A percentile compares a stretch with the other conserved stretches of the same genome.
These are phyloP conservation scores for Drosophila repleta DNA, from an alignment of 1,140 invertebrate species.

Conservation along the genomic window DNA sequence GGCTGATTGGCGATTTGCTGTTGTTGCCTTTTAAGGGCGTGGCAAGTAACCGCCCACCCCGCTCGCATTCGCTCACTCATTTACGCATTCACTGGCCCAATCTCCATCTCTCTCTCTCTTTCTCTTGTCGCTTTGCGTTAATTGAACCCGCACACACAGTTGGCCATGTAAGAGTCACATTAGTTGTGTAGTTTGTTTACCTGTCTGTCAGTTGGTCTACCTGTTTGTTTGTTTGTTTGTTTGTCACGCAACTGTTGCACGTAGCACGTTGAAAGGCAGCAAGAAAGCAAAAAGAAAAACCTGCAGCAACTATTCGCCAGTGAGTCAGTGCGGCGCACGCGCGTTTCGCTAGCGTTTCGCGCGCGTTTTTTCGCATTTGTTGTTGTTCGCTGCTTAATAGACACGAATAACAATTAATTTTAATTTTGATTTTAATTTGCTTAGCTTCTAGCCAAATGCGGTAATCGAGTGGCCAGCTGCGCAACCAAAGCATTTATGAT, in stretches of 20 bases:
- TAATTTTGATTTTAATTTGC: constrained; percentile 54
- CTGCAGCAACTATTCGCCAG: background rate
- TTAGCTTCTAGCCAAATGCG: constrained; percentile 40
- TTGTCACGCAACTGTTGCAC: constrained; percentile 54
- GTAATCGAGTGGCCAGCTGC: constrained; percentile 10
- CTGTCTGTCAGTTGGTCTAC: constrained; percentile 13
- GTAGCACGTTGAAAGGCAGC: constrained; percentile 11
- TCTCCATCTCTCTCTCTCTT: background rate
- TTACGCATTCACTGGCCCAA: background rate
- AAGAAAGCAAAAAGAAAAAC: constrained; percentile 1
- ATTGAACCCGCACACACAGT: constrained; percentile 75
- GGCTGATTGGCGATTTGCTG: constrained; percentile 52
- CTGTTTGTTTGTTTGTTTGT: constrained; percentile 2
- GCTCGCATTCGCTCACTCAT: background rate
- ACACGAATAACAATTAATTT: constrained; percentile 71
- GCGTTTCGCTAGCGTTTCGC: constrained; percentile 40
- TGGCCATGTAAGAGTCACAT: constrained; percentile 60
- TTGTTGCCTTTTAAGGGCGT: constrained; percentile 45
- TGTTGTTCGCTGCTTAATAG: constrained; percentile 68
- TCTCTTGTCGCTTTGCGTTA: constrained; percentile 48
- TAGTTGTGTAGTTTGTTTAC: constrained; percentile 63
- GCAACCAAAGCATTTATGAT: constrained; percentile 16
- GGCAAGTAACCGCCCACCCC: background rate
- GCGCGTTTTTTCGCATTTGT: constrained; percentile 45
- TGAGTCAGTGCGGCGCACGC: constrained; percentile 21